Conservation (phyloP, 2,888 invertebrate genomes). For the Aproaerema taeniolella region DNA sequence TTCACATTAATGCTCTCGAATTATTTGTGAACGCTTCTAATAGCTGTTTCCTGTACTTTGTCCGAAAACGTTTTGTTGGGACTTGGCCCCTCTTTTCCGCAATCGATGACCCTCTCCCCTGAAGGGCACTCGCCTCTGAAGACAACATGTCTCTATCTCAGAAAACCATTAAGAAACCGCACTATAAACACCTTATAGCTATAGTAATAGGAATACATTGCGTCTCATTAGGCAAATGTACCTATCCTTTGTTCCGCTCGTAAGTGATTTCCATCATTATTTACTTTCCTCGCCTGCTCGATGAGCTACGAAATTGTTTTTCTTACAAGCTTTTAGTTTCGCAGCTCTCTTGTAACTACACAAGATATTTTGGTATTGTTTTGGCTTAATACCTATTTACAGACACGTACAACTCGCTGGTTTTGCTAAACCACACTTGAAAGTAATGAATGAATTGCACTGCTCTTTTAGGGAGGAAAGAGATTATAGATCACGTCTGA, state of each 20-base stretch:
- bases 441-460: too few species aligned
- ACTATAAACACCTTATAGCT: not conserved
- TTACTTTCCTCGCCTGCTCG: too few species aligned
- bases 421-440: too few species aligned
- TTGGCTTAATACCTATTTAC: too few species aligned
- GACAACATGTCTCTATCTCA: slow-evolving; percentile 39
- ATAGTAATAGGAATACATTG: slow-evolving; percentile 1
- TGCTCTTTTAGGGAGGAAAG: too few species aligned
- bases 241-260: not conserved
- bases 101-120: slow-evolving; percentile 53
- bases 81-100: slow-evolving; percentile 22
- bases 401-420: too few species aligned
- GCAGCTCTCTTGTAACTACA: too few species aligned
- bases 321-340: not conserved
- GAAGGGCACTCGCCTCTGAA: slow-evolving; percentile 41
- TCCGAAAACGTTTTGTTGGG: slow-evolving; percentile 11
- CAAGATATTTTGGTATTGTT: too few species aligned
- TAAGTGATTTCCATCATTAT: too few species aligned
- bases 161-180: slow-evolving; percentile 27
- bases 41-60: slow-evolving; percentile 14
- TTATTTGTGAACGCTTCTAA: slow-evolving; percentile 3
- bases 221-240: slow-evolving; percentile 8
- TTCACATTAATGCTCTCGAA: too few species aligned
- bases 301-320: too few species aligned
- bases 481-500: too few species aligned